These are phyloP conservation scores for Mungos mungo DNA, from an alignment of 2,113 vertebrate genomes.

Conservation along the genomic window DNA sequence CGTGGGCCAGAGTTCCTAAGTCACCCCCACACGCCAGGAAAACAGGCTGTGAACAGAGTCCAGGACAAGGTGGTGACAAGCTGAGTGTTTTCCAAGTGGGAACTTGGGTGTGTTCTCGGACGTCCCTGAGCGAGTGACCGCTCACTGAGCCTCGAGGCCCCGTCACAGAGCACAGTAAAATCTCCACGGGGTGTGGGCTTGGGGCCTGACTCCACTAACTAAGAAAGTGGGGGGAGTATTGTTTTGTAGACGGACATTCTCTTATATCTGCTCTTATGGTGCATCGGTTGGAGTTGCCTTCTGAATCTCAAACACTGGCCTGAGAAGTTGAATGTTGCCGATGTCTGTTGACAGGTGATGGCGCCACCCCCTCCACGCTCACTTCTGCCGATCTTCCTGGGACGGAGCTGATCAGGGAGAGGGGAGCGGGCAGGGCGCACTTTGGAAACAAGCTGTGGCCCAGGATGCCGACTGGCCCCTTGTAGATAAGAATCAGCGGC, in stretches of 20 bases:
- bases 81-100: conserved; percentile 27
- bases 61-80: not conserved
- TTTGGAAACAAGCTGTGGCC: not conserved
- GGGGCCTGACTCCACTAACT: not conserved
- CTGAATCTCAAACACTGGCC: not conserved
- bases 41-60: not conserved
- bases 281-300: not conserved
- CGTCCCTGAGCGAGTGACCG: not conserved
- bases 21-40: not conserved
- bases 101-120: not conserved
- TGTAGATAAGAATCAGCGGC: not conserved
- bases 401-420: not conserved
- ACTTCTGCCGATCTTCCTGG: not conserved
- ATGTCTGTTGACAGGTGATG: not conserved
- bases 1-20: not conserved
- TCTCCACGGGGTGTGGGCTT: not conserved
- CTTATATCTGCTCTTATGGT: not conserved
- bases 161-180: not conserved
- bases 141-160: not conserved
- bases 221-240: not conserved
- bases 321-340: not conserved
- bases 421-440: not conserved
- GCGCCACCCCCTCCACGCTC: not conserved
- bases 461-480: not conserved
- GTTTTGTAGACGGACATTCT: not conserved